These are phyloP conservation scores for Drosophila siamana DNA, from an alignment of 2,888 invertebrate species.

Conservation along the genomic window DNA sequence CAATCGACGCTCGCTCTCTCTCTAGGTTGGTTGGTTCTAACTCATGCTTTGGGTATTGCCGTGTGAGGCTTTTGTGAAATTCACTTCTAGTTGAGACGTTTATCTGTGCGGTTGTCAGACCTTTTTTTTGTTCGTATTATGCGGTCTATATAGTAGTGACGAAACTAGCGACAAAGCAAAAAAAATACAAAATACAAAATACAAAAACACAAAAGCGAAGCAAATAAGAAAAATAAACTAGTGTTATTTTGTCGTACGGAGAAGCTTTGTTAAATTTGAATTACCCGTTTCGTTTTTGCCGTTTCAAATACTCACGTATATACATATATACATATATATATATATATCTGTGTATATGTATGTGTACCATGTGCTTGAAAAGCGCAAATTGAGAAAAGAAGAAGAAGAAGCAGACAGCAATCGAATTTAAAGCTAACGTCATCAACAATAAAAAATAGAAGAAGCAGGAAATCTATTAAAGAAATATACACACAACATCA, in stretches of 20 bases:
- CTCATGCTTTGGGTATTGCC: conserved; percentile 61
- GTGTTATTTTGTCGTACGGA: conserved; percentile 50
- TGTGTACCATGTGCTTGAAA: conserved; percentile 65
- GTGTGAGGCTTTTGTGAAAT: conserved; percentile 56
- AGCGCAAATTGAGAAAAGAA: conserved; percentile 60
- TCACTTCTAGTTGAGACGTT: conserved; percentile 83
- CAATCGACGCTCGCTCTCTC: too few species aligned
- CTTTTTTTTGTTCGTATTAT: conserved; percentile 42
- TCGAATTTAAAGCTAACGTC: conserved; percentile 68
- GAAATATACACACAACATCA: conserved; percentile 13
- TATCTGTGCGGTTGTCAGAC: conserved; percentile 75
- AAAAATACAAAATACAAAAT: conserved; percentile 1
- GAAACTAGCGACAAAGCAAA: conserved; percentile 47
- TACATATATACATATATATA: background rate
- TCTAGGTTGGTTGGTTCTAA: conserved; percentile 55
- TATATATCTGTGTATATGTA: background rate
- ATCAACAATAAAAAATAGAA: conserved; percentile 59
- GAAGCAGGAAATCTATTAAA: conserved; percentile 48
- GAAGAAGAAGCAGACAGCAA: conserved; percentile 43
- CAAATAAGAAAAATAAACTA: conserved; percentile 37
- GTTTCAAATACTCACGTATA: conserved; percentile 21
- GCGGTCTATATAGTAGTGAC: conserved; percentile 47
- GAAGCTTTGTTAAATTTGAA: conserved; percentile 62
- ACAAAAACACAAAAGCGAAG: conserved; percentile 25
- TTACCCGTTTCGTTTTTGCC: conserved; percentile 56